phyloP scores from a whole-genome alignment of 2,113 vertebrate genomes.

The Rhodinocichla rosea region DNA sequence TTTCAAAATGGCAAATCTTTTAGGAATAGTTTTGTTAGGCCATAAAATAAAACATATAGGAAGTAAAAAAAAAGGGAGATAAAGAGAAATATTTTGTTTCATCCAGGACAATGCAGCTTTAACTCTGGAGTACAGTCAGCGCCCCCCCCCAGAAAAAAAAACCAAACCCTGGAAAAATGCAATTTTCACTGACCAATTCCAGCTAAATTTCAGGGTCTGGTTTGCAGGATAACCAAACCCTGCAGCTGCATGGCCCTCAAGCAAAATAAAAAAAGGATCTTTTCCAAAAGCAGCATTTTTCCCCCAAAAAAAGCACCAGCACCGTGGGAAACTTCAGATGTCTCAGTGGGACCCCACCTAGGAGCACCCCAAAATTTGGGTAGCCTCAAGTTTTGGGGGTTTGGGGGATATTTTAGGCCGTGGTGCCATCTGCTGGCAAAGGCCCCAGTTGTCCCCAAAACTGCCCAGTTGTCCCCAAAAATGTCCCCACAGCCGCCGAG shows the following conservation, averaged over 20 bases:
- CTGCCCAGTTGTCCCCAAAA: neutral
- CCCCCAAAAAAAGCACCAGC: neutral
- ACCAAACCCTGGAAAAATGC: neutral
- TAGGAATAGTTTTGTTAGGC: neutral
- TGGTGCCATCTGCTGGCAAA: constrained; percentile 32
- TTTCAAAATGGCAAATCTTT: neutral
- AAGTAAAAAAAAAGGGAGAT: accelerated
- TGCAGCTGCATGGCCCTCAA: neutral
- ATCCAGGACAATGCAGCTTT: neutral
- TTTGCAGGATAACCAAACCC: accelerated
- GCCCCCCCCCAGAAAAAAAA: too few relatives aligned
- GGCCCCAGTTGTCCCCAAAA: neutral
- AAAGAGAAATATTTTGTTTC: neutral
- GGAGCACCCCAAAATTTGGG: neutral
- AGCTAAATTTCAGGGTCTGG: neutral
- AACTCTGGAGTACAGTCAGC: neutral
- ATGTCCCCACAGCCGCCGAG: accelerated
- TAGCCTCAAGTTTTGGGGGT: accelerated
- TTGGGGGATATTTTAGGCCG: neutral
- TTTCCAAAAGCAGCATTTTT: neutral
- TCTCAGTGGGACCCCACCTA: too few relatives aligned
- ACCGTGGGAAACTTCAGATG: accelerated
- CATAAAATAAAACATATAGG: neutral
- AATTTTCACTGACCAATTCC: neutral
- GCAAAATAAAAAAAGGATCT: accelerated